phyloP scores from a whole-genome alignment of 2,888 invertebrate species.

The Reticulitermes lucifugus region DNA sequence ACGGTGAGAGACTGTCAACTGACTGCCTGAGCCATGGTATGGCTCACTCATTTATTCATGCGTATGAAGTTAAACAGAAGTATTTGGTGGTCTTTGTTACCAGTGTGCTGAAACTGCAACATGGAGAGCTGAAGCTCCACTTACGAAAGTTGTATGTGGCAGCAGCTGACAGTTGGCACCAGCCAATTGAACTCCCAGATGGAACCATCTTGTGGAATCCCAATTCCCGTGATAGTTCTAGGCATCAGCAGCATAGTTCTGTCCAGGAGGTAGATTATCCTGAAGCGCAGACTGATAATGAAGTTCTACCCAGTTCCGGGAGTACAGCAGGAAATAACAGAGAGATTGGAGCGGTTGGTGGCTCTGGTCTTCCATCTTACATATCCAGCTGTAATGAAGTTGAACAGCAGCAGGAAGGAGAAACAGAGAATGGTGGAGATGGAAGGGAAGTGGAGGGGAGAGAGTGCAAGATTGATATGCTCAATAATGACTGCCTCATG shows the following conservation, averaged over 20 bases:
- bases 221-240: neutral
- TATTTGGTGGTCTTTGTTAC: neutral
- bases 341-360: slow-evolving; percentile 53
- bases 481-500: slow-evolving; percentile 70
- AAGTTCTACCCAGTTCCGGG: neutral
- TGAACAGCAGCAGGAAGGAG: neutral
- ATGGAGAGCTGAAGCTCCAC: slow-evolving; percentile 58
- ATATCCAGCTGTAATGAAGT: no score
- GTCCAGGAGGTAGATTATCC: neutral
- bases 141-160: slow-evolving; percentile 64
- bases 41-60: neutral
- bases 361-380: neutral
- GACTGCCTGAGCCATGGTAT: no score
- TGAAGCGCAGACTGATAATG: neutral
- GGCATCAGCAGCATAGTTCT: neutral
- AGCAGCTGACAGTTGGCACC: slow-evolving; percentile 74
- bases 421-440: neutral
- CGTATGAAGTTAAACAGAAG: neutral
- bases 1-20: no score
- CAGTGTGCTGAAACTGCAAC: slow-evolving; percentile 2
- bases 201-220: slow-evolving; percentile 39
- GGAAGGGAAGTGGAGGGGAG: slow-evolving; percentile 54
- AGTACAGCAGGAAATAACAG: slow-evolving; percentile 55
- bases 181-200: slow-evolving; percentile 61
- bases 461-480: slow-evolving; percentile 62